phyloP scores from a whole-genome alignment of 2,888 invertebrate genomes.

The Theodoxus fluviatilis region DNA sequence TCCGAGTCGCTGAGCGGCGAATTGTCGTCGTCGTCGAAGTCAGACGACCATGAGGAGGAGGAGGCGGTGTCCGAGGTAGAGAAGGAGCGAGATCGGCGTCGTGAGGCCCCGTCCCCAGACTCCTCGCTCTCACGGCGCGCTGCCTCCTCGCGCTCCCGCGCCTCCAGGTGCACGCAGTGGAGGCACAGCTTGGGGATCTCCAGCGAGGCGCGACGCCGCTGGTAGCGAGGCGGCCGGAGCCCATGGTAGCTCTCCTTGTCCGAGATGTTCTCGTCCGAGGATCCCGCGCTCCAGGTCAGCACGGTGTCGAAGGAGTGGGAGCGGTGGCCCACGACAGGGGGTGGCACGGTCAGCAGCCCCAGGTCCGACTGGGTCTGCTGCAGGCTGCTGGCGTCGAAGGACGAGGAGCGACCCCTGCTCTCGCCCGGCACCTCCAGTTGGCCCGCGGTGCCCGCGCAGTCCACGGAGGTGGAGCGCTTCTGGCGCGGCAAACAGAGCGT shows the following conservation, averaged over 20 bases:
- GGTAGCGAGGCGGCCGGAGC: constrained; percentile 39
- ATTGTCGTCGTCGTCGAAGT: constrained; percentile 26
- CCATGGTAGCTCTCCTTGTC: constrained; percentile 39
- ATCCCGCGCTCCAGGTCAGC: constrained; percentile 37
- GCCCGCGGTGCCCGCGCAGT: constrained; percentile 29
- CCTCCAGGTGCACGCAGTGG: constrained; percentile 59
- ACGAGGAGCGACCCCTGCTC: constrained; percentile 50
- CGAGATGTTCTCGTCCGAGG: constrained; percentile 49
- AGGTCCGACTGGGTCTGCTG: constrained; percentile 30
- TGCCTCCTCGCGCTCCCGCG: constrained; percentile 39
- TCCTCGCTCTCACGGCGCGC: constrained; percentile 29
- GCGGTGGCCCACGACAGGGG: constrained; percentile 33
- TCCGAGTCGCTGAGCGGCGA: constrained; percentile 29
- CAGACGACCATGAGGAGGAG: constrained; percentile 28
- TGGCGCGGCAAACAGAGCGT: constrained; percentile 51
- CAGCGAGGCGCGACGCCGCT: constrained; percentile 46
- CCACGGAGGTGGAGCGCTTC: constrained; percentile 39
- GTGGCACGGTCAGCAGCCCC: constrained; percentile 28
- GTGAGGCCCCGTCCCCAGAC: constrained; percentile 24
- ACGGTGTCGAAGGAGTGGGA: constrained; percentile 54
- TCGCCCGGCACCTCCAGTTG: constrained; percentile 48
- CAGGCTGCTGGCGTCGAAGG: constrained; percentile 55
- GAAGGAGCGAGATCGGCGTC: constrained; percentile 11
- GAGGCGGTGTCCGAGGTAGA: constrained; percentile 25
- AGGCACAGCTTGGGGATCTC: constrained; percentile 61